Percentiles rank a stretch among this genome's conserved stretches.
Evolutionary conservation across 1,140 invertebrate species (phyloP).

Genomic region (Drosophila persimilis): DNA sequence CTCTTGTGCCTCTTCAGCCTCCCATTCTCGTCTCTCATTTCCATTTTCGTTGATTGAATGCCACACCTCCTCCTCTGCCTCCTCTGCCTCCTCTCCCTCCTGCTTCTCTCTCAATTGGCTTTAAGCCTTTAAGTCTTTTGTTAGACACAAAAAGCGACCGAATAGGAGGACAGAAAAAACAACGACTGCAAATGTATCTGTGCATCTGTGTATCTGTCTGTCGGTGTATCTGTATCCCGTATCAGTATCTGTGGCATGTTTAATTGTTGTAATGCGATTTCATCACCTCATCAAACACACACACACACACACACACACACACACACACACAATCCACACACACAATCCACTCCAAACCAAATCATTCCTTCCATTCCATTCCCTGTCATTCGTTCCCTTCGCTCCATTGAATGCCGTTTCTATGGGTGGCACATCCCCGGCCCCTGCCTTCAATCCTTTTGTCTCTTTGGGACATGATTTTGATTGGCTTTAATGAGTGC

Average conservation of each 20-base stretch:
- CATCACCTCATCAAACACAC: slow-evolving; percentile 40
- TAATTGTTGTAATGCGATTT: slow-evolving; percentile 74
- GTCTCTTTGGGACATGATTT: slow-evolving; percentile 16
- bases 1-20: background rate
- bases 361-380: background rate
- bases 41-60: slow-evolving; percentile 79
- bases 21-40: slow-evolving; percentile 36
- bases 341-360: background rate
- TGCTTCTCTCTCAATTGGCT: slow-evolving; percentile 47
- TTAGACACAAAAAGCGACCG: slow-evolving; percentile 62
- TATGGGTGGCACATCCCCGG: background rate
- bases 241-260: slow-evolving; percentile 28
- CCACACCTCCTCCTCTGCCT: background rate
- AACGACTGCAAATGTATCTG: slow-evolving; percentile 10
- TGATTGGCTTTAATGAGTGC: slow-evolving; percentile 35
- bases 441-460: slow-evolving; percentile 9
- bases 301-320: background rate
- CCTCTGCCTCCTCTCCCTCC: background rate
- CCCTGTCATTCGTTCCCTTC: background rate
- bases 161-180: slow-evolving; percentile 9
- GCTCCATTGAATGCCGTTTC: no score
- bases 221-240: background rate
- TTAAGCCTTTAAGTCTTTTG: slow-evolving; percentile 80
- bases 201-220: background rate
- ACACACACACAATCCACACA: background rate